Base-by-base conservation (phyloP, 1,140 invertebrate species). In the Helicoverpa armigera region DNA sequence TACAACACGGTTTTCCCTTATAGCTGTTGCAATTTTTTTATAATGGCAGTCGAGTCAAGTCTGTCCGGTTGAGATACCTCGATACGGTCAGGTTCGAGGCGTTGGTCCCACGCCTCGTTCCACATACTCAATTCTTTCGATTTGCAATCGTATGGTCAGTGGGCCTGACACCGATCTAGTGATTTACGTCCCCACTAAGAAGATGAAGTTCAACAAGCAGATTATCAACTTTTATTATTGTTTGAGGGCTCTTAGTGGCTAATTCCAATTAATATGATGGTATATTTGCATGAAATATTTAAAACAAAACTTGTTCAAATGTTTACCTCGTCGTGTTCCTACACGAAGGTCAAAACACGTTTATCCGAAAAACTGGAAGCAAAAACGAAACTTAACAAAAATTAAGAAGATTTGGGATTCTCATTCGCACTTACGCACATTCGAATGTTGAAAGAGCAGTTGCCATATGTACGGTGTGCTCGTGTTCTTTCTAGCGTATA, bases 51-150 rank as follows among this genome's bases (percentile, higher is more conserved):
- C 87, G 84, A 90, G 90, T 83, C 86, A 51, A 81, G 87, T 91
- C 88, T 89, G 89, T 94, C 93, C 93, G 92, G 93, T 92, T 90
- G 84, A 89, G 90, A 93, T 89, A 92, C 90, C 93, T 93, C 91
- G 86, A 91, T 94, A 91, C 90, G 88, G 90, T 92, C 92, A 93
- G 90, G 89, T 91, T 91, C 87, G 89, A 88, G 85, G 87, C 86
- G 82, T 84, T 87, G 85, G 85, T 89, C 87, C 88, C 88, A 91
- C 92, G 89, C 87, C 88, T 85, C 83, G 89, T 88, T 91, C 87
- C 86, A 92, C 88, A 89, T 90, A 92, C 86, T 85, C 84, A 82
- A 61, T 88, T 90, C 83, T 89, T 88, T 84, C 76, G 81, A 83
- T 83, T 88, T 82, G 80, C 82, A 84, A 88, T 83, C 76, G 72